These are phyloP conservation scores for Callipepla squamata DNA, from an alignment of 2,113 vertebrate species.

Conservation along the genomic window DNA sequence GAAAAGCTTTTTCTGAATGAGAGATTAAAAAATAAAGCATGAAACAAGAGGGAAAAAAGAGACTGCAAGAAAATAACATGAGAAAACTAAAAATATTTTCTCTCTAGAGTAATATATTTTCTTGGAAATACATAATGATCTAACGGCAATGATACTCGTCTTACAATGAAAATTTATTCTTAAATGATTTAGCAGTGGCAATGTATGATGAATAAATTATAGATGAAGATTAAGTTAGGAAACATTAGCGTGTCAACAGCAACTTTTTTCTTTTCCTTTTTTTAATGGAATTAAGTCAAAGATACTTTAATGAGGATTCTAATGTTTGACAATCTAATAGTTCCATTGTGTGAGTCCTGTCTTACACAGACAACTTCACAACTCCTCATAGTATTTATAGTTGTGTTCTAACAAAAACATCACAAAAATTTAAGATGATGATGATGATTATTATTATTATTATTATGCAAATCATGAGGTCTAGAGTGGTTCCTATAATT, in stretches of 20 bases:
- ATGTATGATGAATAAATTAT: constrained; percentile 75
- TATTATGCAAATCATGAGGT: background rate
- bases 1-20: background rate
- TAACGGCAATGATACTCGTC: constrained; percentile 49
- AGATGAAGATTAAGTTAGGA: constrained; percentile 76
- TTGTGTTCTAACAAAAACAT: background rate
- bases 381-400: background rate
- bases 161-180: constrained; percentile 73
- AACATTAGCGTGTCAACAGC: constrained; percentile 61
- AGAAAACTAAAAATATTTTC: constrained; percentile 53
- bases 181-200: constrained; percentile 77
- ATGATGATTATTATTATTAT: background rate
- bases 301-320: constrained; percentile 53
- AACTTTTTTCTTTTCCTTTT: constrained; percentile 12
- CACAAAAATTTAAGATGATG: no score
- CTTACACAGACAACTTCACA: constrained; percentile 23
- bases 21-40: background rate
- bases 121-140: constrained; percentile 61
- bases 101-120: constrained; percentile 13
- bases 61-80: background rate
- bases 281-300: constrained; percentile 44
- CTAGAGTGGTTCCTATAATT: background rate
- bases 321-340: constrained; percentile 39
- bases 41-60: background rate
- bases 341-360: constrained; percentile 31